Evolutionary conservation across 1,140 invertebrate species (phyloP), one percentile per base, ranked within the genome.

Genomic region (Atta cephalotes): DNA sequence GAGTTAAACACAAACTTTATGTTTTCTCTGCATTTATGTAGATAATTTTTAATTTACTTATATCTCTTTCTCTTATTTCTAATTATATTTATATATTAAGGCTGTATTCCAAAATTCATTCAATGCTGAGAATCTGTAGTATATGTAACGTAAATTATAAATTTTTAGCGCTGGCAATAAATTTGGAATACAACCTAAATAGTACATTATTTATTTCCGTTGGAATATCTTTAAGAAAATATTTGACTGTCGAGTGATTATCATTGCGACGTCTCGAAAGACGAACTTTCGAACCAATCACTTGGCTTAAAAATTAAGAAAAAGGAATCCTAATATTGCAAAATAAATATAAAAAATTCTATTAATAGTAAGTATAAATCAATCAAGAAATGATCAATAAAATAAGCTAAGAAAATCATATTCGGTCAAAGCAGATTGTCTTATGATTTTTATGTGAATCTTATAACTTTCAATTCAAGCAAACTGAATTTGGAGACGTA

Each of bases 331-430:
- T 53, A 18, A 80, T 56, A 31, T 70, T 25, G 31, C 3, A 70
- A 70, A 25, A 70, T 80, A 53, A 53, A 39, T 51, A 14, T 70
- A 39, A 80, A 70, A 80, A 70, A 45, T 51, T 66, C 12, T 81
- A 39, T 70, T 71, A 45, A 45, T 45, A 45, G 7, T 45, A 45
- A 45, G 39, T 45, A 2, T 45, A 45, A 45, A 45, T 45, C 9
- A 10, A 45, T 0, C 39, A 0, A 45, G 39, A 45, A 12, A 45
- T 45, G 39, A 45, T 39, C 35, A 39, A 39, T 45, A 45, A 45
- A 12, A 45, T 9, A 45, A 45, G 39, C 39, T 9, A 45, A 45
- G 9, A 45, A 45, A 45, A 9, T 9, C 9, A 45, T 45, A 45
- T 45, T 45, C 9, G 7, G 39, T 45, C 9, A 45, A 10, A 45